Percentiles rank a stretch among this genome's conserved stretches.
Evolutionary conservation across 2,888 invertebrate genomes (phyloP).

Genomic region (Shargacucullia verbasci): DNA sequence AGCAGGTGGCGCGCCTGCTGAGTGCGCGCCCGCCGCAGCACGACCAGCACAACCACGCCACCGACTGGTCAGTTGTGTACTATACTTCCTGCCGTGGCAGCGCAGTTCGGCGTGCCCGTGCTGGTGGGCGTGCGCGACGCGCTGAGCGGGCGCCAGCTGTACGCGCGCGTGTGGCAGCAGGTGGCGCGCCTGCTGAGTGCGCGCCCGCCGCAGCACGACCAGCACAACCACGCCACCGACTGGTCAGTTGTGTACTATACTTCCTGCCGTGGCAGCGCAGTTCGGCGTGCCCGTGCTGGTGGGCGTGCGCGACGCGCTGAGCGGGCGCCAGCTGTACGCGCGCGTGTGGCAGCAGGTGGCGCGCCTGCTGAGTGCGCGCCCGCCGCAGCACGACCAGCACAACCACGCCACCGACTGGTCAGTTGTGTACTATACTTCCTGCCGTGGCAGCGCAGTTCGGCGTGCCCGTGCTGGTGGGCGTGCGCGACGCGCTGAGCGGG

Average conservation of each 20-base stretch:
- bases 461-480: conserved; percentile 93
- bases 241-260: conserved; percentile 95
- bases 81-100: conserved; percentile 96
- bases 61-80: conserved; percentile 95
- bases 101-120: conserved; percentile 96
- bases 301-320: conserved; percentile 90
- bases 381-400: conserved; percentile 91
- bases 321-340: conserved; percentile 94
- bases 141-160: conserved; percentile 93
- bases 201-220: conserved; percentile 91
- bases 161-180: conserved; percentile 95
- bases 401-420: conserved; percentile 97
- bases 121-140: conserved; percentile 91
- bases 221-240: conserved; percentile 95
- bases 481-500: conserved; percentile 90
- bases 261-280: conserved; percentile 96
- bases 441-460: conserved; percentile 96
- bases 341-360: conserved; percentile 95
- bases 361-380: conserved; percentile 93
- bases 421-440: conserved; percentile 95
- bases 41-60: conserved; percentile 94
- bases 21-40: conserved; percentile 92
- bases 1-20: conserved; percentile 93
- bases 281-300: conserved; percentile 96
- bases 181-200: conserved; percentile 94